phyloP scores from a whole-genome alignment of 2,888 invertebrate genomes.

The Xanthorhoe designata region DNA sequence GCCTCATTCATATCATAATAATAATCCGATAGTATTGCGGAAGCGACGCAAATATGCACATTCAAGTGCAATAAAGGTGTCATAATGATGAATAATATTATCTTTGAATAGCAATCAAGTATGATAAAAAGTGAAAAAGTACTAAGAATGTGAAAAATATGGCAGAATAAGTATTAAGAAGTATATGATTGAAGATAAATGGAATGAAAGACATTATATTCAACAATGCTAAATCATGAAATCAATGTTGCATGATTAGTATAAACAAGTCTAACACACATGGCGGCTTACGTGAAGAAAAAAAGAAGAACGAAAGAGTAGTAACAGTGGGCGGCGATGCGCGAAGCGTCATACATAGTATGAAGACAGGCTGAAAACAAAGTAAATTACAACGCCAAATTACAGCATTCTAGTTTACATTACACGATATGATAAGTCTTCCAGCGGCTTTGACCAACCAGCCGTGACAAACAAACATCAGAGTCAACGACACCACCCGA shows the following conservation, averaged over 20 bases:
- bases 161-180: constrained; percentile 5
- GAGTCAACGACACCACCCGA: constrained; percentile 83
- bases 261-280: constrained; percentile 34
- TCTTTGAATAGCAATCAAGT: constrained; percentile 17
- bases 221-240: constrained; percentile 37
- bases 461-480: constrained; percentile 81
- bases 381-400: constrained; percentile 73
- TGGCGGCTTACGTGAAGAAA: constrained; percentile 43
- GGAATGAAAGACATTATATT: constrained; percentile 19
- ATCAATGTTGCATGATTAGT: constrained; percentile 38
- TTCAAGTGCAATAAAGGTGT: constrained; percentile 51
- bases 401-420: constrained; percentile 71
- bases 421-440: constrained; percentile 73
- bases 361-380: constrained; percentile 69
- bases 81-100: constrained; percentile 45
- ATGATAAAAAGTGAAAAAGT: constrained; percentile 17
- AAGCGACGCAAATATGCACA: constrained; percentile 50
- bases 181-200: not conserved
- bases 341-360: constrained; percentile 57
- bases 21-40: constrained; percentile 48
- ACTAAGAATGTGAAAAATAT: constrained; percentile 8
- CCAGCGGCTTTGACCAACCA: constrained; percentile 66
- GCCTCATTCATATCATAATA: constrained; percentile 43
- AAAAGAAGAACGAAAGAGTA: constrained; percentile 58
- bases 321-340: constrained; percentile 61